Percentiles rank a stretch among this genome's conserved stretches.
Evolutionary conservation across 2,113 vertebrate genomes (phyloP).

Genomic region (Scophthalmus maximus): DNA sequence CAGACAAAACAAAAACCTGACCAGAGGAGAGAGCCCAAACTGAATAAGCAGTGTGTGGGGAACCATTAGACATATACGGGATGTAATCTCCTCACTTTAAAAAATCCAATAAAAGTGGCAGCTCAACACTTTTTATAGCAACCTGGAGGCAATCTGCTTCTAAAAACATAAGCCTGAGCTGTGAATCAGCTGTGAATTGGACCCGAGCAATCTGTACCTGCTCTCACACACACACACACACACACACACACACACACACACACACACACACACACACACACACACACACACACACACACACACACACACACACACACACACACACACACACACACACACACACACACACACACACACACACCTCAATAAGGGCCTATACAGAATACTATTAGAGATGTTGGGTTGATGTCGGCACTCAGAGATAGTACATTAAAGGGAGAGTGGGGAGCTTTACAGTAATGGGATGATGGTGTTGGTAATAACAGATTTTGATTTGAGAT

Average conservation of each 20-base stretch:
- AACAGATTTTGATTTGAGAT: constrained; percentile 61
- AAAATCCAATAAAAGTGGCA: constrained; percentile 77
- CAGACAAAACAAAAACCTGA: constrained; percentile 51
- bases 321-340: not conserved
- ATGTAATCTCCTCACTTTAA: constrained; percentile 70
- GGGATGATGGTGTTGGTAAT: constrained; percentile 52
- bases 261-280: not conserved
- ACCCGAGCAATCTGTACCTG: constrained; percentile 59
- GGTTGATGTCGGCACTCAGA: constrained; percentile 53
- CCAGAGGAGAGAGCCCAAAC: constrained; percentile 53
- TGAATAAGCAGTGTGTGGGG: constrained; percentile 57
- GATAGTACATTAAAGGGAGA: constrained; percentile 49
- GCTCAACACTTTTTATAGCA: constrained; percentile 75
- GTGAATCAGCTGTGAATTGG: constrained; percentile 70
- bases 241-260: constrained; percentile 9
- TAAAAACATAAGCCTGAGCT: constrained; percentile 65
- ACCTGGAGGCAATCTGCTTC: constrained; percentile 69
- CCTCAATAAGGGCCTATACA: constrained; percentile 41
- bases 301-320: constrained; percentile 5
- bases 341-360: constrained; percentile 7
- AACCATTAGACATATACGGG: constrained; percentile 66
- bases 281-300: constrained; percentile 10
- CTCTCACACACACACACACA: constrained; percentile 20
- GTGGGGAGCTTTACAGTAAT: constrained; percentile 61
- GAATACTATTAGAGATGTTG: constrained; percentile 30